Conservation (phyloP, 2,797 vertebrate species). For the Phylloscopus collybita region DNA sequence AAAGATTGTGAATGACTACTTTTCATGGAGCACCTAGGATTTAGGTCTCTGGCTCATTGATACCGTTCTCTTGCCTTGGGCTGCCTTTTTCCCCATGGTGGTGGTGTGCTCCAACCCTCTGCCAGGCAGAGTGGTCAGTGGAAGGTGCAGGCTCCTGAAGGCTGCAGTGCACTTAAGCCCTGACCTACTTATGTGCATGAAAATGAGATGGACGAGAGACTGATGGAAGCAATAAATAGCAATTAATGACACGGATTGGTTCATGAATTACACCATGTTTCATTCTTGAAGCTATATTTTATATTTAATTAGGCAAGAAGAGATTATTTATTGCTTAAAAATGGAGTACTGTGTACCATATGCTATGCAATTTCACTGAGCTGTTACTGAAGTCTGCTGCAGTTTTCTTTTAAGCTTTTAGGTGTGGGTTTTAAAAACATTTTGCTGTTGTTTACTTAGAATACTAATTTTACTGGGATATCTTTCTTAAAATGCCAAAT, state of each 20-base stretch:
- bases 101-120: neutral
- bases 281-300: conserved; percentile 21
- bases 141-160: neutral
- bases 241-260: neutral
- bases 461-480: conserved; percentile 32
- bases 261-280: neutral
- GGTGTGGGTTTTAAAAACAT: conserved; percentile 8
- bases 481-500: conserved; percentile 54
- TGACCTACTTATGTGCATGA: neutral
- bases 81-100: accelerated
- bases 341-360: conserved; percentile 21
- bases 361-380: conserved; percentile 7
- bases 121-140: neutral
- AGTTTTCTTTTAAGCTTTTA: conserved; percentile 6
- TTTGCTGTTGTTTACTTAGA: conserved; percentile 49
- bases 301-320: neutral
- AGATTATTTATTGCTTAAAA: conserved; percentile 58
- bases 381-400: conserved; percentile 18
- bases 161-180: neutral
- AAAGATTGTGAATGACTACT: neutral
- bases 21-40: neutral
- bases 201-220: neutral
- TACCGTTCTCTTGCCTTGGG: neutral
- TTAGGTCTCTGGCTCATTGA: accelerated
- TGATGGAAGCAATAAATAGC: neutral